Conservation (phyloP, 2,797 vertebrate species). For the Mallotus villosus region DNA sequence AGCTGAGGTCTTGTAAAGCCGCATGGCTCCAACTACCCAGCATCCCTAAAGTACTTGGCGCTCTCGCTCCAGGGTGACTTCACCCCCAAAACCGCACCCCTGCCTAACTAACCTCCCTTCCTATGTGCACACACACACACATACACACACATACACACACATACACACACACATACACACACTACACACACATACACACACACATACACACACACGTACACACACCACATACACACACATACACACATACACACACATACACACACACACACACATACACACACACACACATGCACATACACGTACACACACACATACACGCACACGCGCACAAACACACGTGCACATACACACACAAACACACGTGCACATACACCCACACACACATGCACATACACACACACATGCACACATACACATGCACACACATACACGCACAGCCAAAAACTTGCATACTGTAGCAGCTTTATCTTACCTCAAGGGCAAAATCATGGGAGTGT, state of each 20-base stretch:
- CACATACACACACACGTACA: neutral
- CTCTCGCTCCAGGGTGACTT: slow-evolving; percentile 63
- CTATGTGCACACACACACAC: slow-evolving; percentile 21
- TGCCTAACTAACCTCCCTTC: slow-evolving; percentile 15
- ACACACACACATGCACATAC: neutral
- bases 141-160: neutral
- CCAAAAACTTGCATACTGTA: slow-evolving; percentile 55
- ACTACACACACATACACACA: neutral
- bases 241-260: neutral
- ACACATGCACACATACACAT: too few relatives aligned
- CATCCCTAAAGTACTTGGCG: slow-evolving; percentile 69
- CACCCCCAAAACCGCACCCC: slow-evolving; percentile 63
- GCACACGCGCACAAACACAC: slow-evolving; percentile 7
- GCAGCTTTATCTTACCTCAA: neutral
- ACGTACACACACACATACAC: neutral
- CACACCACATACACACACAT: neutral
- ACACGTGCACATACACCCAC: slow-evolving; percentile 18
- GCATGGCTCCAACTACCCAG: slow-evolving; percentile 46
- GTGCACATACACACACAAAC: too few relatives aligned
- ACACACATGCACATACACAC: slow-evolving; percentile 2
- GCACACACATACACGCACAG: slow-evolving; percentile 53
- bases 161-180: neutral
- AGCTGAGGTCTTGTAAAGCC: slow-evolving; percentile 73
- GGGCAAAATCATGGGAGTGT: neutral
- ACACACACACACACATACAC: neutral